Conservation (phyloP, 2,797 vertebrate genomes). For the Malacoraja senta region DNA sequence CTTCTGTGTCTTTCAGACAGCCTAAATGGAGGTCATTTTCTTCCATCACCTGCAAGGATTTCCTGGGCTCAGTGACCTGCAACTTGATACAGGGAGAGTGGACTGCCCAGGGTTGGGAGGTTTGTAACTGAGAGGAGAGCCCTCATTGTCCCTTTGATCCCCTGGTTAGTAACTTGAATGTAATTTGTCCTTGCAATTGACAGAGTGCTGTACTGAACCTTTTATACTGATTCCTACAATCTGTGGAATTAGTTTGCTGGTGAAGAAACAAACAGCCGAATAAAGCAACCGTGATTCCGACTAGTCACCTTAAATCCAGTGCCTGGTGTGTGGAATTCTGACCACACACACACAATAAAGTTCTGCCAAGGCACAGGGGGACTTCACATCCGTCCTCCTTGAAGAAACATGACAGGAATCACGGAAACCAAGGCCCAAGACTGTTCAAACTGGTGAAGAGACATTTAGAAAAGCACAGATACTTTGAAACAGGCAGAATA, state of each 20-base stretch:
- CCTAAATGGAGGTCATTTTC: slow-evolving; percentile 44
- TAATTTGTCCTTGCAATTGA: slow-evolving; percentile 48
- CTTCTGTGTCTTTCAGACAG: slow-evolving; percentile 44
- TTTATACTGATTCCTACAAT: slow-evolving; percentile 39
- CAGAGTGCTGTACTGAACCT: background rate
- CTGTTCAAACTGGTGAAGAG: no score
- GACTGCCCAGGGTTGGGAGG: slow-evolving; percentile 49
- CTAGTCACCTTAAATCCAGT: slow-evolving; percentile 49
- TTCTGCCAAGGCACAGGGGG: background rate
- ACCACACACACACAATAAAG: background rate
- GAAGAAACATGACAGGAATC: no score
- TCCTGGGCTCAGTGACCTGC: slow-evolving; percentile 41
- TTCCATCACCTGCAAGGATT: slow-evolving; percentile 41
- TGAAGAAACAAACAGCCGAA: slow-evolving; percentile 51
- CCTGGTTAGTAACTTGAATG: slow-evolving; percentile 55
- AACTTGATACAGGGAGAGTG: slow-evolving; percentile 47
- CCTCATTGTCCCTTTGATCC: slow-evolving; percentile 57
- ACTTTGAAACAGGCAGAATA: no score
- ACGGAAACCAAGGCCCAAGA: no score
- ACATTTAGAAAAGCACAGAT: no score
- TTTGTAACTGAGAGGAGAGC: slow-evolving; percentile 48
- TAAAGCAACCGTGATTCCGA: slow-evolving; percentile 49
- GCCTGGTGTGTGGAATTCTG: slow-evolving; percentile 40
- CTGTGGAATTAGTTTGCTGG: slow-evolving; percentile 56
- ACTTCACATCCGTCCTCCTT: background rate